Base-by-base conservation (phyloP, 2,888 invertebrate genomes). In the Amphimallon solstitiale region DNA sequence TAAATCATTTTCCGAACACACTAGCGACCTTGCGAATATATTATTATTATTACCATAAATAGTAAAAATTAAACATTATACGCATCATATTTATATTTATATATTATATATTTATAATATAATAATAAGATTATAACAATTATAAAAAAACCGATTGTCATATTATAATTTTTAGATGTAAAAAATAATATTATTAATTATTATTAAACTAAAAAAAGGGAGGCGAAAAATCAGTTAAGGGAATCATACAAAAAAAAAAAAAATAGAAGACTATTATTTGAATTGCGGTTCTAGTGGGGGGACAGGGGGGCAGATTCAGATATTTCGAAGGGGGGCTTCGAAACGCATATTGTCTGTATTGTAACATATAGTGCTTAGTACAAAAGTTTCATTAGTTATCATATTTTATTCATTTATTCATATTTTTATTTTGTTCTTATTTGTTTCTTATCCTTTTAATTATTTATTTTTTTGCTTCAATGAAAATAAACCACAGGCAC, bases 61-160 rank as follows among this genome's bases (percentile, higher is more conserved):
- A 65, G 64, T 59, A 65, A 75, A 75, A 77, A 65, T 63, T 63
- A 63, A 65, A 48, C 48, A 65, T 65, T 64, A 54, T 56, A 56
- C 48, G 38, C 23, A 56, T 59, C 73, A 74, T 76, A 72, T 78
- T 62, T 62, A 49, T 46, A 56, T 56, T 54, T 63, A 54, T 63
- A 43, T 63, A 54, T 63, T 29, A 48, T 62, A 62, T 49, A 35
- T 56, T 59, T 29, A 43, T 59, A 59, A 65, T 65, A 77, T 76
- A 76, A 73, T 74, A 76, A 72, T 75, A 73, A 29, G 75, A 76
- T 75, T 56, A 59, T 59, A 65, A 65, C 64, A 65, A 65, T 56
- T 56, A 65, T 73, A 73, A 71, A 75, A 40, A 73, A 74, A 76
- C 75, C 77, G 77, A 77, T 77, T 77, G 77, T 76, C 77, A 34